These are phyloP conservation scores for Sturnira hondurensis DNA, from an alignment of 2,113 vertebrate species.

Conservation along the genomic window DNA sequence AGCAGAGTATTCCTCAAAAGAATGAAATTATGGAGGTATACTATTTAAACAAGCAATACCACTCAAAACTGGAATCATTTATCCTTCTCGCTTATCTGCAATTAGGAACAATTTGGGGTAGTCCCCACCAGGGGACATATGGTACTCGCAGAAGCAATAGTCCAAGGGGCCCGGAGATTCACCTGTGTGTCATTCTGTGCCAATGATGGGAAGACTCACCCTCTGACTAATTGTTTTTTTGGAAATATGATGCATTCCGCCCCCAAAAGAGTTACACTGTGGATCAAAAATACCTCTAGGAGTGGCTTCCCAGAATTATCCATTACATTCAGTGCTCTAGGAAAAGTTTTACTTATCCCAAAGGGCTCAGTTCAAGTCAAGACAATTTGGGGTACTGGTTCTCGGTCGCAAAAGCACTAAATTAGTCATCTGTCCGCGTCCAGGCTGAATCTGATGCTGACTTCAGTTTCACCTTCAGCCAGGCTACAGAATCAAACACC, in stretches of 20 bases:
- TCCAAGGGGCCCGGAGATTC: neutral
- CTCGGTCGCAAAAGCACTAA: neutral
- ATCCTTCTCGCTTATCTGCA: neutral
- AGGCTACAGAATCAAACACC: constrained; percentile 29
- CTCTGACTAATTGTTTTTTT: neutral
- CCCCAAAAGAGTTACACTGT: neutral
- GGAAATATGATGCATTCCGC: neutral
- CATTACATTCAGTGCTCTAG: neutral
- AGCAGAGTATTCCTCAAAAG: neutral
- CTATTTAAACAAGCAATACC: neutral
- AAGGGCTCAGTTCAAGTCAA: constrained; percentile 10
- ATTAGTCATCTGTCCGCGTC: constrained; percentile 31
- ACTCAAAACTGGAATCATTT: neutral
- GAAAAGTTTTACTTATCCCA: neutral
- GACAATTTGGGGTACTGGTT: constrained; percentile 11
- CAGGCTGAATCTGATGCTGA: neutral
- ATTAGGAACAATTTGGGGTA: neutral
- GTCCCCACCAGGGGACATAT: neutral
- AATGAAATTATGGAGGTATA: neutral
- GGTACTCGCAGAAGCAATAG: neutral
- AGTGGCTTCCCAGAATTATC: neutral
- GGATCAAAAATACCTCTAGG: neutral
- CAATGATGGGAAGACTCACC: neutral
- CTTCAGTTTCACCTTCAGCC: constrained; percentile 47
- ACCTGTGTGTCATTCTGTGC: neutral